These are phyloP conservation scores for Panonychus citri DNA, from an alignment of 1,140 invertebrate genomes.

Conservation along the genomic window DNA sequence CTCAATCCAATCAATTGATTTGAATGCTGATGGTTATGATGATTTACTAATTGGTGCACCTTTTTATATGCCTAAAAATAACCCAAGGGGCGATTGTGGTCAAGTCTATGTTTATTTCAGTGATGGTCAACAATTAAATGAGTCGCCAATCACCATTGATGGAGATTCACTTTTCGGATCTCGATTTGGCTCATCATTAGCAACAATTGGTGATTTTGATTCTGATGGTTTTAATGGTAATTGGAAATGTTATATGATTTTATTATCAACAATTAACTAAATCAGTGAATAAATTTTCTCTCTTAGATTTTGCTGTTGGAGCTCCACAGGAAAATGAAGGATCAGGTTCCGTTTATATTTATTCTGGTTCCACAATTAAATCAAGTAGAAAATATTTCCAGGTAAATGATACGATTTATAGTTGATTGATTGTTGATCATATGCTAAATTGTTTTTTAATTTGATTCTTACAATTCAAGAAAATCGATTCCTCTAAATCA, in stretches of 20 bases:
- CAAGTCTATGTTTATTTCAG: conserved; percentile 29
- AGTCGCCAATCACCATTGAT: too few species aligned
- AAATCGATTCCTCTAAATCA: not conserved
- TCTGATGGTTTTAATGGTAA: conserved; percentile 21
- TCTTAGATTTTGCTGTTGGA: conserved; percentile 27
- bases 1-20: conserved; percentile 54
- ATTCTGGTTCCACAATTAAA: conserved; percentile 29
- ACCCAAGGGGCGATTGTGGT: conserved; percentile 27
- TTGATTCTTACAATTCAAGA: conserved; percentile 1
- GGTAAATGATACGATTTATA: too few species aligned
- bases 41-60: conserved; percentile 86
- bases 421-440: not conserved
- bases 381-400: conserved; percentile 48
- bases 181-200: conserved; percentile 26
- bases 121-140: not conserved
- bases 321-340: conserved; percentile 25
- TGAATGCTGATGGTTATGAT: conserved; percentile 73
- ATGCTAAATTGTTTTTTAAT: conserved; percentile 7
- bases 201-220: conserved; percentile 26
- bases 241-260: too few species aligned
- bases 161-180: conserved; percentile 7
- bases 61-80: conserved; percentile 40
- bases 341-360: conserved; percentile 30
- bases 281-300: not conserved
- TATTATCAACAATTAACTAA: too few species aligned